These are phyloP conservation scores for Prietella phreatophila DNA, from an alignment of 2,113 vertebrate species.

Conservation along the genomic window DNA sequence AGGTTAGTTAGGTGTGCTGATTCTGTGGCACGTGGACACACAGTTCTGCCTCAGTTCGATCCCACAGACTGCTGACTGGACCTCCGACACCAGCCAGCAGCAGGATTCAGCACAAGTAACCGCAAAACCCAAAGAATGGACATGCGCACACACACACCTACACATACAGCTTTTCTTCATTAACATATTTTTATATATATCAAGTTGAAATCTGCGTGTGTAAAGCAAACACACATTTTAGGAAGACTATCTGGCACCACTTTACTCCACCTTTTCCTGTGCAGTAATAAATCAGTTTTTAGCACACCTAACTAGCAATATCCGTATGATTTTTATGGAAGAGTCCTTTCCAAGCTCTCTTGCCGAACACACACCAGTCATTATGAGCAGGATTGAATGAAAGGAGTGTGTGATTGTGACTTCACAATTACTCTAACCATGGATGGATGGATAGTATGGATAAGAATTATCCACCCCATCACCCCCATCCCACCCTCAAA, in stretches of 20 bases:
- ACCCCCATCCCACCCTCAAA: slow-evolving; percentile 61
- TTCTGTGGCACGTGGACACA: slow-evolving; percentile 50
- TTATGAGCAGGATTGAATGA: neutral
- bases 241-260: slow-evolving; percentile 8
- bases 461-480: slow-evolving; percentile 61
- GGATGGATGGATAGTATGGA: slow-evolving; percentile 61
- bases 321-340: neutral
- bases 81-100: slow-evolving; percentile 28
- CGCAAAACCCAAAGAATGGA: slow-evolving; percentile 34
- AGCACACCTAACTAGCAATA: slow-evolving; percentile 4
- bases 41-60: slow-evolving; percentile 35
- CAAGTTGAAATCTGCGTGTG: neutral
- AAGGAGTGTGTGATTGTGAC: neutral
- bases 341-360: neutral
- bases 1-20: slow-evolving; percentile 54
- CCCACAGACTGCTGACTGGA: slow-evolving; percentile 53
- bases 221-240: neutral
- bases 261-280: neutral
- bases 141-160: neutral
- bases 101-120: slow-evolving; percentile 39
- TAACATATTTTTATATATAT: neutral
- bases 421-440: neutral
- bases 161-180: neutral
- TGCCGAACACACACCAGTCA: neutral
- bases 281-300: slow-evolving; percentile 28